Evolutionary conservation across 2,888 invertebrate genomes (phyloP).

Genomic region (Podabrus alpinus): DNA sequence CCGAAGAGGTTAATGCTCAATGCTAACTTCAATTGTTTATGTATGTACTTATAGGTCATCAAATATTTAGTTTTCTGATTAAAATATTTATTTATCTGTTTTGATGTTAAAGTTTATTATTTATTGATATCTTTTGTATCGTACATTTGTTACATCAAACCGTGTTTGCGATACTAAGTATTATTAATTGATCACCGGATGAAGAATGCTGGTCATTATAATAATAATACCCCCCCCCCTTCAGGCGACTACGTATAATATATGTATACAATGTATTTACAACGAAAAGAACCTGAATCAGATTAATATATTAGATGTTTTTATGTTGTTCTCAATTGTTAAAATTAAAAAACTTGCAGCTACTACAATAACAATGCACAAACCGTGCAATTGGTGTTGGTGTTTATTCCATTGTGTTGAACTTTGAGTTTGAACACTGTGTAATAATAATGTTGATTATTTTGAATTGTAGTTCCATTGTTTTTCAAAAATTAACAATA

Average conservation of each 20-base stretch:
- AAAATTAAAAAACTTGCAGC: not conserved
- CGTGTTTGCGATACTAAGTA: not conserved
- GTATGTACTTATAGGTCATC: not conserved
- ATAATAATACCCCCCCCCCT: not conserved
- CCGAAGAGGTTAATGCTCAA: not conserved
- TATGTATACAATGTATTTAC: not conserved
- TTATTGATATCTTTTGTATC: not conserved
- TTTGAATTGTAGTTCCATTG: not conserved
- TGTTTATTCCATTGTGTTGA: not conserved
- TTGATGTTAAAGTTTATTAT: not conserved
- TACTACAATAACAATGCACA: not conserved
- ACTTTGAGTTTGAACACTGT: not conserved
- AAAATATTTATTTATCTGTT: not conserved
- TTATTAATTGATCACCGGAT: not conserved
- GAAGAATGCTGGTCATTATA: not conserved
- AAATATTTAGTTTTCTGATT: not conserved
- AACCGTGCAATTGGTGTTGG: not conserved
- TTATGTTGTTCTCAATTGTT: not conserved
- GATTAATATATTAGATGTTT: not conserved
- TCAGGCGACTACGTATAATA: rapidly evolving
- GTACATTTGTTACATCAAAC: not conserved
- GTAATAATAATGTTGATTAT: not conserved
- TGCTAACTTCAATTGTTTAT: not conserved
- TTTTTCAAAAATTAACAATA: not conserved
- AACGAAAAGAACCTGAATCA: not conserved